A percentile compares a stretch with the other conserved stretches of the same genome.
Conservation (phyloP, 1,140 invertebrate genomes). For the Dendrolimus kikuchii region DNA sequence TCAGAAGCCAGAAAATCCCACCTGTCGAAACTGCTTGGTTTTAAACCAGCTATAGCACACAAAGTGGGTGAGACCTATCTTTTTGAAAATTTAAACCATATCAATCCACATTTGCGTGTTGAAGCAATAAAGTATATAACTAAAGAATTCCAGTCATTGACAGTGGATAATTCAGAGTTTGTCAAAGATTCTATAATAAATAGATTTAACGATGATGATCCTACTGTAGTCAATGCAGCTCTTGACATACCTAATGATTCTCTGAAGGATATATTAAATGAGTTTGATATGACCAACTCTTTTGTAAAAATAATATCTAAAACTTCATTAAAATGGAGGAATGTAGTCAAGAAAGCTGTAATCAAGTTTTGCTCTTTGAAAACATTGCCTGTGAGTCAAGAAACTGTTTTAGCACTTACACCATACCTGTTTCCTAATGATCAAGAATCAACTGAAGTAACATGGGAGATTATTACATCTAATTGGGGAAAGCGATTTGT, state of each 20-base stretch:
- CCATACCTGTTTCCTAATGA: conserved; percentile 75
- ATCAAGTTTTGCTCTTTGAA: conserved; percentile 56
- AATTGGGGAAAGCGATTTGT: conserved; percentile 61
- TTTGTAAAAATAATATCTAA: conserved; percentile 44
- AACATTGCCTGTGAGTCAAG: conserved; percentile 45
- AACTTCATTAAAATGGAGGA: conserved; percentile 47
- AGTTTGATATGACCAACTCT: conserved; percentile 34
- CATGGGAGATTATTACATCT: conserved; percentile 68
- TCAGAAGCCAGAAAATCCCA: conserved; percentile 26
- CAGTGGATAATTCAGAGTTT: conserved; percentile 67
- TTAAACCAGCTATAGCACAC: conserved; percentile 70
- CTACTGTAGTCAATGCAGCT: conserved; percentile 68
- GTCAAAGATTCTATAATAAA: conserved; percentile 73
- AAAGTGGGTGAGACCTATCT: conserved; percentile 71
- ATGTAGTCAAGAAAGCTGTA: conserved; percentile 48
- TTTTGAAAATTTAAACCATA: conserved; percentile 79
- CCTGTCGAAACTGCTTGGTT: conserved; percentile 62
- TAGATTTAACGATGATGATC: conserved; percentile 74
- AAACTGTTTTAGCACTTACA: conserved; percentile 65
- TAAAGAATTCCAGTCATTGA: conserved; percentile 67
- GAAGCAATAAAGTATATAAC: conserved; percentile 75
- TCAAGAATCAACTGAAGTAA: conserved; percentile 58
- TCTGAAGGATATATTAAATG: conserved; percentile 55
- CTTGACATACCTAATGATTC: conserved; percentile 56
- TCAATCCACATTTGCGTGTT: conserved; percentile 74